Evolutionary conservation across 2,888 invertebrate species (phyloP).

Genomic region (Geotrupes spiniger): DNA sequence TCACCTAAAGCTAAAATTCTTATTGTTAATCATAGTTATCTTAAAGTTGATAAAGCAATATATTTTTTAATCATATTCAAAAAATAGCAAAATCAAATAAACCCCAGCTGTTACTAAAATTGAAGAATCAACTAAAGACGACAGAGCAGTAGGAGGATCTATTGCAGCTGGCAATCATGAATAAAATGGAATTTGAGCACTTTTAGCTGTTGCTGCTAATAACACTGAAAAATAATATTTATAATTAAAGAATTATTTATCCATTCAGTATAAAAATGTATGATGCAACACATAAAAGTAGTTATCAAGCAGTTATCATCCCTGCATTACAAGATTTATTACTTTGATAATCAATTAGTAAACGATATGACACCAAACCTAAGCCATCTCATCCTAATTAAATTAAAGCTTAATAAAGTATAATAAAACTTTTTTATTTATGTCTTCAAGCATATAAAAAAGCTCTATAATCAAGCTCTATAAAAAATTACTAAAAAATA

Average conservation of each 20-base stretch:
- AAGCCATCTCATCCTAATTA: constrained; percentile 71
- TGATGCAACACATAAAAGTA: constrained; percentile 69
- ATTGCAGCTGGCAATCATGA: constrained; percentile 59
- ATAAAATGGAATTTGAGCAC: constrained; percentile 73
- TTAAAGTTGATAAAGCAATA: too few relatives aligned
- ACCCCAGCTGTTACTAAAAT: constrained; percentile 76
- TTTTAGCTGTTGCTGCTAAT: constrained; percentile 68
- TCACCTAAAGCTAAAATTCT: constrained; percentile 50
- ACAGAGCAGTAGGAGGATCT: constrained; percentile 72
- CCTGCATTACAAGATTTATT: constrained; percentile 66
- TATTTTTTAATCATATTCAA: too few relatives aligned
- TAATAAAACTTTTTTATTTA: too few relatives aligned
- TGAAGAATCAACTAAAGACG: constrained; percentile 68
- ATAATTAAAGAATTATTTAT: constrained; percentile 50
- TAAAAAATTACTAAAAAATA: too few relatives aligned
- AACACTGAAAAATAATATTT: constrained; percentile 48
- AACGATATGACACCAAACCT: constrained; percentile 69
- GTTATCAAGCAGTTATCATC: constrained; percentile 72
- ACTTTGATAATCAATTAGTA: constrained; percentile 71
- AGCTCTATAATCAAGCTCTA: too few relatives aligned
- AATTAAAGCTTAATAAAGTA: constrained; percentile 66
- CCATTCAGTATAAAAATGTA: too few relatives aligned
- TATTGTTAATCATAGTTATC: constrained; percentile 73
- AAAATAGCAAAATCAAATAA: too few relatives aligned
- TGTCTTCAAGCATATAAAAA: too few relatives aligned